Conservation (phyloP, 2,113 vertebrate species). For the Triplophysa dalaica region DNA sequence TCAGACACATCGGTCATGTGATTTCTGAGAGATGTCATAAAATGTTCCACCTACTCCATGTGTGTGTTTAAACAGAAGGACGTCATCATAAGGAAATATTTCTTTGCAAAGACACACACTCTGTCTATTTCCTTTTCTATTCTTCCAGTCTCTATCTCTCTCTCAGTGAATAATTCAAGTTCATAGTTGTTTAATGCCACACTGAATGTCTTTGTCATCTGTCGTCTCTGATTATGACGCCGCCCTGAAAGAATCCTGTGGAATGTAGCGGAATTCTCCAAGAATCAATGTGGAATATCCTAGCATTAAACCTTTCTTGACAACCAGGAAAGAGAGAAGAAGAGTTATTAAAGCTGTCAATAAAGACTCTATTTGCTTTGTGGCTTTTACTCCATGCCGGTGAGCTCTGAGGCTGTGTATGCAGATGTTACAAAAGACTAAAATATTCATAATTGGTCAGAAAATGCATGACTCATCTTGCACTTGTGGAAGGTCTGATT, state of each 20-base stretch:
- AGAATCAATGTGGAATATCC: conserved; percentile 22
- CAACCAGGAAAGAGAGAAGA: background rate
- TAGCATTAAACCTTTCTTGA: background rate
- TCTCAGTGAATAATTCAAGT: background rate
- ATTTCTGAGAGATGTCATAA: background rate
- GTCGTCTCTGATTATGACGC: conserved; percentile 27
- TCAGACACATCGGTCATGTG: conserved; percentile 15
- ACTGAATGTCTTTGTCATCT: conserved; percentile 22
- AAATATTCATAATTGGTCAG: background rate
- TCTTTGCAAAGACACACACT: background rate
- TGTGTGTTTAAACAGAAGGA: conserved; percentile 1
- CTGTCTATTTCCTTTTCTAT: background rate
- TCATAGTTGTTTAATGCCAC: conserved; percentile 19
- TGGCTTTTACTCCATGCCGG: no score
- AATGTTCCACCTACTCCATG: background rate
- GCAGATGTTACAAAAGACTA: no score
- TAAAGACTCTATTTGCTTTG: background rate
- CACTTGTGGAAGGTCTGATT: background rate
- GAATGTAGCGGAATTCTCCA: conserved; percentile 31
- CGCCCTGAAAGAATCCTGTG: background rate
- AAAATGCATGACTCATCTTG: background rate
- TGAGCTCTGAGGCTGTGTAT: background rate
- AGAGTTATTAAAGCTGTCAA: background rate
- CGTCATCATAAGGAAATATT: background rate
- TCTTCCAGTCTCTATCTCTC: background rate